phyloP scores from a whole-genome alignment of 2,797 vertebrate genomes.

The Molossus alvarezi region DNA sequence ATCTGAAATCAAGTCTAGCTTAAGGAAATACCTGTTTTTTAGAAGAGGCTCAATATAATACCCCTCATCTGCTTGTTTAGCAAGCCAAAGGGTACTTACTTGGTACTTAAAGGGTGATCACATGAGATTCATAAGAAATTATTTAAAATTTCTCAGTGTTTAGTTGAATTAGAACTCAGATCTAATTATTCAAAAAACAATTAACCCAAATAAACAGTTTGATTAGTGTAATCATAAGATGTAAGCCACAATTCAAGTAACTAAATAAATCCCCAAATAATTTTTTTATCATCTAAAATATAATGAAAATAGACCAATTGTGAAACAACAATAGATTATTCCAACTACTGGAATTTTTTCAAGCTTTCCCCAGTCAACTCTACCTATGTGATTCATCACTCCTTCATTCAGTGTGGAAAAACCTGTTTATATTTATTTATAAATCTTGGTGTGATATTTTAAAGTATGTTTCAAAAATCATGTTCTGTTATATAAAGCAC shows the following conservation, averaged over 20 bases:
- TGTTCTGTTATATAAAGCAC: neutral
- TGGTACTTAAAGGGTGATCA: neutral
- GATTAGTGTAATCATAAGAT: neutral
- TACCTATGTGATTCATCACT: neutral
- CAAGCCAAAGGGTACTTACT: neutral
- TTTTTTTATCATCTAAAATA: neutral
- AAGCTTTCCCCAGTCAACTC: neutral
- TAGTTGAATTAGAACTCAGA: neutral
- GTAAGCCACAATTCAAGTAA: neutral
- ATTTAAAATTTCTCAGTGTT: neutral
- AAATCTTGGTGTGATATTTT: conserved; percentile 13
- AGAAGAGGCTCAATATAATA: neutral
- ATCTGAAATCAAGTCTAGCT: neutral
- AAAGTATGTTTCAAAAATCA: neutral
- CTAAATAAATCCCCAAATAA: neutral
- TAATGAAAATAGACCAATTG: neutral
- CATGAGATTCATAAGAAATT: neutral
- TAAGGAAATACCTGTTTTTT: neutral
- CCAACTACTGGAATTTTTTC: neutral
- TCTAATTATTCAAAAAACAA: neutral
- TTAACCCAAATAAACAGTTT: neutral
- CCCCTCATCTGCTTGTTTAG: neutral
- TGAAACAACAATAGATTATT: neutral
- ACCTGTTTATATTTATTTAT: neutral
- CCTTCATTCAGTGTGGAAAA: neutral